These are phyloP conservation scores for Taurulus bubalis DNA, from an alignment of 2,113 vertebrate genomes.

Conservation along the genomic window DNA sequence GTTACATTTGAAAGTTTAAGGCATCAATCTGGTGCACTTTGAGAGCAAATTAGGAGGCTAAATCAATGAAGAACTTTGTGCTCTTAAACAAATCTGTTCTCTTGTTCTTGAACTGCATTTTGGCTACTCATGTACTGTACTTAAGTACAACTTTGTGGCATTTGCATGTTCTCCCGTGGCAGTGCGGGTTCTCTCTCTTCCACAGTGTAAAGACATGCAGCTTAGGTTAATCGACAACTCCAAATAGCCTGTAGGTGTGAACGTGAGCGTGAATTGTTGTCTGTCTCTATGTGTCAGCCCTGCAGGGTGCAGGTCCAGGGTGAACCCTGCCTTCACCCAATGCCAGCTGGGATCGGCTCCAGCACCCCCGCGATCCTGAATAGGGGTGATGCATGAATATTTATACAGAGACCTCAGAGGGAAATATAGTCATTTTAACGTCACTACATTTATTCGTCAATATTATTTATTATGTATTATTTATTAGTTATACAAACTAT, in stretches of 20 bases:
- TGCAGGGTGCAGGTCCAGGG: too few species aligned
- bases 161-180: background rate
- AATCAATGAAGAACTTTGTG: background rate
- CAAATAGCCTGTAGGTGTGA: too few species aligned
- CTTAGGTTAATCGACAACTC: background rate
- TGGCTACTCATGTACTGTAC: too few species aligned
- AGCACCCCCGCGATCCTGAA: too few species aligned
- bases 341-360: too few species aligned
- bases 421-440: too few species aligned
- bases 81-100: background rate
- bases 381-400: too few species aligned
- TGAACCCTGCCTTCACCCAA: too few species aligned
- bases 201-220: background rate
- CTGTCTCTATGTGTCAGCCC: too few species aligned
- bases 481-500: background rate
- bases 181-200: background rate
- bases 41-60: background rate
- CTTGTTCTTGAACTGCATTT: background rate
- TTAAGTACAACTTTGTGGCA: background rate
- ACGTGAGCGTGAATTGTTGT: too few species aligned
- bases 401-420: too few species aligned
- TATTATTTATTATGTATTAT: background rate
- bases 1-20: background rate
- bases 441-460: too few species aligned
- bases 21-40: background rate